Base-by-base conservation (phyloP, 2,888 invertebrate genomes). In the Drosophila birchii region DNA sequence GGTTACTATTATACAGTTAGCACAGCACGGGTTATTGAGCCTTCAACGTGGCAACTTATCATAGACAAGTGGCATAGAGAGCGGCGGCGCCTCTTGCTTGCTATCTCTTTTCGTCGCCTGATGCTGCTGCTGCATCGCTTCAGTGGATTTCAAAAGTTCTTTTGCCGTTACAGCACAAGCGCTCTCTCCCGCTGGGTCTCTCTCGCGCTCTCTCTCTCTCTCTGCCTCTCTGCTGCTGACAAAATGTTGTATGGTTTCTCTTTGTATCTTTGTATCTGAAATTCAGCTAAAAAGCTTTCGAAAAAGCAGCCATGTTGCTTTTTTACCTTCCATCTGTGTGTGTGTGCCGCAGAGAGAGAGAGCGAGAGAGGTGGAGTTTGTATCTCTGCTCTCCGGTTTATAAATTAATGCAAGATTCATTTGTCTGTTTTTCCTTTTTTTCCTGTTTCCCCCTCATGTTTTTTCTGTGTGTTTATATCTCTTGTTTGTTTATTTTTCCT, bases 271-370 rank as follows among this genome's bases (percentile, higher is more conserved):
- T 70, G 86, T 84, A 83, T 78, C 47, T 78, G 62, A 36, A 45
- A 83, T 89, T 83, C 83, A 83, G 90, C 90, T 84, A 75, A 86
- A 86, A 86, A 86, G 86, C 86, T 86, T 86, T 89, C 56, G 16
- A 78, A 63, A 85, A 78, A 86, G 90, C 86, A 90, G 86, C 86
- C 86, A 86, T 86, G 49, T 86, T 86, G 90, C 81, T 86, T 86
- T 83, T 88, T 66, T 32, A 63, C 45, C 53, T 11, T 51, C 26
- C 23, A n/a, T 43, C 49, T 74, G 57, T 58, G 68, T 36, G 62
- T 54, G 55, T 34, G 57, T n/a, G 43, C 29, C 5, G 29, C 29
- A 29, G 6, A 12, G 49, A 34, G 70, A 29, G 8, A 12, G 47
- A 34, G 70, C n/a, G 44, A 34, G 45, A 36, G 64, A n/a, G n/a